These are phyloP conservation scores for Caranx ignobilis DNA, from an alignment of 2,113 vertebrate genomes.

Conservation along the genomic window DNA sequence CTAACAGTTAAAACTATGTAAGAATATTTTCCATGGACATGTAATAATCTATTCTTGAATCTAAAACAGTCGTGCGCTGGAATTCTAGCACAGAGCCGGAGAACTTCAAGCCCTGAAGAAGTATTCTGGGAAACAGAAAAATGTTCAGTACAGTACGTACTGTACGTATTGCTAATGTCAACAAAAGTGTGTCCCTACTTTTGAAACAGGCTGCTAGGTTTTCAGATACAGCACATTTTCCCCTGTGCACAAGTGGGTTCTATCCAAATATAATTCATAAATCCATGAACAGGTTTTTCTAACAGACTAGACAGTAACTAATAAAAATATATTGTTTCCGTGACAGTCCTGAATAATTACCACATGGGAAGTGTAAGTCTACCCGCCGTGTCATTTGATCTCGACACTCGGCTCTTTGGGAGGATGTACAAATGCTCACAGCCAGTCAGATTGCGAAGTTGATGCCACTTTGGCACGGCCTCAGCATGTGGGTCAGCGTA, in stretches of 20 bases:
- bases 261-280: neutral
- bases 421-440: conserved; percentile 73
- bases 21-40: no score
- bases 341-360: neutral
- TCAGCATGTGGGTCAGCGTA: conserved; percentile 64
- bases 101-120: no score
- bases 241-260: neutral
- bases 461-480: conserved; percentile 57
- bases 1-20: no score
- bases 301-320: neutral
- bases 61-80: no score
- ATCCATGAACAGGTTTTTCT: neutral
- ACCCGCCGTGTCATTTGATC: conserved; percentile 16
- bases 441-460: conserved; percentile 53
- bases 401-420: conserved; percentile 20
- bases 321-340: neutral
- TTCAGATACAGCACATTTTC: neutral
- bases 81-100: no score
- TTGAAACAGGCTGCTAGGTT: conserved; percentile 18
- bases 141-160: conserved; percentile 11
- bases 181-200: conserved; percentile 29
- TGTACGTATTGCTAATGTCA: conserved; percentile 6
- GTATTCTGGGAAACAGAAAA: conserved; percentile 26
- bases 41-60: no score
- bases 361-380: neutral